Conservation (phyloP, 2,797 vertebrate species). For the Macrochelys suwanniensis region DNA sequence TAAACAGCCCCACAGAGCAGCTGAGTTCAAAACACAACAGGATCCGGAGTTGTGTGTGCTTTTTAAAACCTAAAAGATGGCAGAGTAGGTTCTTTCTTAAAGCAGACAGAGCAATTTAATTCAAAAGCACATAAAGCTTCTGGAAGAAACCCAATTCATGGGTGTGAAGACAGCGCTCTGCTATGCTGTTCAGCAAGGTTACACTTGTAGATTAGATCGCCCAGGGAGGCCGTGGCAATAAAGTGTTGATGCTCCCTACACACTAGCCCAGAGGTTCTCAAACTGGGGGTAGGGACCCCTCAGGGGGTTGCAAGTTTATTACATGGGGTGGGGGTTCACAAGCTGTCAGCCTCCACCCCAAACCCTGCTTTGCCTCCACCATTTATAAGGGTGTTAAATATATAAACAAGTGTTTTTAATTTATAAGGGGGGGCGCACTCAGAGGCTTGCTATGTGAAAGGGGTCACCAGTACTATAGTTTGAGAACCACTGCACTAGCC, state of each 20-base stretch:
- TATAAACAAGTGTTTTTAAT: no score
- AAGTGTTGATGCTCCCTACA: neutral
- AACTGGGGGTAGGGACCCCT: no score
- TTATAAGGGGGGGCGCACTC: no score
- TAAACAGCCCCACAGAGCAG: neutral
- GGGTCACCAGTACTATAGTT: no score
- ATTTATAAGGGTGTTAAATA: no score
- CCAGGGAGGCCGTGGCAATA: neutral
- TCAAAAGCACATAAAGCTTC: neutral
- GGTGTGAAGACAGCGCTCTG: neutral
- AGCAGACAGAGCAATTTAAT: neutral
- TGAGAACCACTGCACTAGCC: neutral
- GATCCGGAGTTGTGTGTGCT: neutral
- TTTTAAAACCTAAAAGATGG: neutral
- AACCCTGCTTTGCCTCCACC: no score
- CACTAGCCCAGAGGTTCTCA: neutral
- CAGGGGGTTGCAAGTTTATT: no score
- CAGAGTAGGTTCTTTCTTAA: neutral
- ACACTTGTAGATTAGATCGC: neutral
- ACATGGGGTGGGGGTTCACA: no score
- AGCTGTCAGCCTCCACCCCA: no score
- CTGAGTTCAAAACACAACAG: neutral
- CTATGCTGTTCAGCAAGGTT: neutral
- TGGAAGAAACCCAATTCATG: neutral
- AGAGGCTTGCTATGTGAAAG: no score